Evolutionary conservation across 2,797 vertebrate genomes (phyloP).

Genomic region (Bufotes viridis): DNA sequence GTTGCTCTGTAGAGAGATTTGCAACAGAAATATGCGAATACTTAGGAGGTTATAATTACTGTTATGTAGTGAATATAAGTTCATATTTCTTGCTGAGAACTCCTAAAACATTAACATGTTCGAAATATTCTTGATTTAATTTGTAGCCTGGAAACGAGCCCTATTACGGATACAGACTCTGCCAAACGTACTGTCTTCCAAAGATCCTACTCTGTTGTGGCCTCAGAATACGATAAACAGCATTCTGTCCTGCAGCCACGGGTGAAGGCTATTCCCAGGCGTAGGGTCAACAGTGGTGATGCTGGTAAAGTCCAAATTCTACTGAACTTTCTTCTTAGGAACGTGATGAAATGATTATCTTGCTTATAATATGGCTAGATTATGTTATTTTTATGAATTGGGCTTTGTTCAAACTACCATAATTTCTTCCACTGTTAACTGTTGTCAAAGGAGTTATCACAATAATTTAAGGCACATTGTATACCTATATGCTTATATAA

Average conservation of each 20-base stretch:
- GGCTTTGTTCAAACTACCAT: too few species aligned
- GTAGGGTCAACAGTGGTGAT: slow-evolving; percentile 96
- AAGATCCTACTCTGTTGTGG: slow-evolving; percentile 97
- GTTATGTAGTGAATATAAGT: too few species aligned
- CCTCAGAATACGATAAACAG: slow-evolving; percentile 98
- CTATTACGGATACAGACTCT: slow-evolving; percentile 96
- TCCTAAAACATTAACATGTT: neutral
- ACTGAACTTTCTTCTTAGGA: neutral
- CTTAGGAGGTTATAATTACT: too few species aligned
- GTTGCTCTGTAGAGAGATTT: neutral
- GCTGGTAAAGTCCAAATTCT: slow-evolving; percentile 79
- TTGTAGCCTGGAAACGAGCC: slow-evolving; percentile 93
- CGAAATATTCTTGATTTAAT: slow-evolving; percentile 35
- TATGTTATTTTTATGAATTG: neutral
- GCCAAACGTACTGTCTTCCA: slow-evolving; percentile 98
- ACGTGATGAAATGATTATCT: too few species aligned
- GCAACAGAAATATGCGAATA: too few species aligned
- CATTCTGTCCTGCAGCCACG: slow-evolving; percentile 94
- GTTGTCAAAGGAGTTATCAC: too few species aligned
- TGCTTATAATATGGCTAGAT: too few species aligned
- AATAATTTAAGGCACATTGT: too few species aligned
- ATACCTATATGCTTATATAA: too few species aligned
- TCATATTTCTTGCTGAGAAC: neutral
- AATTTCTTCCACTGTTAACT: too few species aligned
- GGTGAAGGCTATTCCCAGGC: slow-evolving; percentile 94